Evolutionary conservation across 1,140 invertebrate genomes (phyloP), one percentile per base, ranked within the genome.

Genomic region (Aphelenchoides besseyi): DNA sequence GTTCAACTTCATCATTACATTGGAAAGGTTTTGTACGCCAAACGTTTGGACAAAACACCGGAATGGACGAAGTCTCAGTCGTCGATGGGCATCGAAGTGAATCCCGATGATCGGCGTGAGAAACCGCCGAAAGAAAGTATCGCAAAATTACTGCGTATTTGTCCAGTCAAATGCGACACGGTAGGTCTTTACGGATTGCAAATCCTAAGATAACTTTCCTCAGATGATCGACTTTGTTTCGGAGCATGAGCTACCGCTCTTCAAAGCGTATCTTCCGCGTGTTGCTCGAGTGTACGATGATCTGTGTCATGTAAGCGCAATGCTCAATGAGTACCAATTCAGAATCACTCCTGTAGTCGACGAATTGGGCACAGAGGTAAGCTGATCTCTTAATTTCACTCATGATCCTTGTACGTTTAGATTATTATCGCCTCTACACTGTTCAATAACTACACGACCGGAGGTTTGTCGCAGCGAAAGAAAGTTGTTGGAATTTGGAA

Each of bases 391-490:
- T 33, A 8, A 16, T 59, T 59, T 33, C 55, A 59, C 32, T 59
- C 55, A 59, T 8, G 5, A 28, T 59, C n/a, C 55, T 59, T 59
- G 12, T 48, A 16, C 41, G 12, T 48, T 12, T 33, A 59, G 55
- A 28, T 12, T 16, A 33, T 59, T 8, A 59, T 59, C 18, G 5
- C 5, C 5, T 59, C 55, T 8, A 18, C 23, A 23, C 5, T 16
- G 5, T 59, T 59, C 55, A 59, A 59, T 23, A 59, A 59, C 55
- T 59, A 59, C 18, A 5, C 5, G n/a, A n/a, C 37, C 37, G n/a
- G n/a, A 8, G 37, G n/a, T 5, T 8, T 8, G n/a, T 8, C 5
- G 5, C 5, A 41, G 37, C 37, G 5, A n/a, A 8, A 8, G 5
- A 8, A 29, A 8, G 55, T 59, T 33, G 5, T 28, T 8, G 5